phyloP scores from a whole-genome alignment of 2,888 invertebrate species.

The Isoperla grammatica region DNA sequence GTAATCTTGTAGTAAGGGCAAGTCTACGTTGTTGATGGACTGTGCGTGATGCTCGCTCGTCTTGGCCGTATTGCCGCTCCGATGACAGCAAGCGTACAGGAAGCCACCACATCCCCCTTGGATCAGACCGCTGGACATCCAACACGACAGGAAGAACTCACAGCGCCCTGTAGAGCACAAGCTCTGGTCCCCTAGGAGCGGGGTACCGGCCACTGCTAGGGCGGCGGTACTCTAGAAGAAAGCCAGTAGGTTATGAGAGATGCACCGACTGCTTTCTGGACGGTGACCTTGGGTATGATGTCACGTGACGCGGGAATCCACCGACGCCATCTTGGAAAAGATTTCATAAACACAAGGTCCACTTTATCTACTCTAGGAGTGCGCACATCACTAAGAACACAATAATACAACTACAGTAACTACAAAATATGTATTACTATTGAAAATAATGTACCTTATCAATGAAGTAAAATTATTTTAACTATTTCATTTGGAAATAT shows the following conservation, averaged over 20 bases:
- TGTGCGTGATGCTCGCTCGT: constrained; percentile 33
- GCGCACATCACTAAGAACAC: too few species aligned
- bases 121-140: constrained; percentile 82
- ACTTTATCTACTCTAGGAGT: too few species aligned
- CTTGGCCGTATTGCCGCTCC: constrained; percentile 42
- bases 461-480: too few species aligned
- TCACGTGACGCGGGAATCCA: too few species aligned
- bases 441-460: too few species aligned
- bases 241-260: not conserved
- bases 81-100: constrained; percentile 81
- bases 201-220: constrained; percentile 18
- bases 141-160: constrained; percentile 87
- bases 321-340: too few species aligned
- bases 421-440: too few species aligned
- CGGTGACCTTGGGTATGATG: too few species aligned
- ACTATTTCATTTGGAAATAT: too few species aligned
- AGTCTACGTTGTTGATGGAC: not conserved
- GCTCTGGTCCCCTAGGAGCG: constrained; percentile 33
- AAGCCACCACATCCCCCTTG: constrained; percentile 77
- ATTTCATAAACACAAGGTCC: too few species aligned
- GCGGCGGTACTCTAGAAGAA: constrained; percentile 4
- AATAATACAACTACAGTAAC: too few species aligned
- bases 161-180: constrained; percentile 70
- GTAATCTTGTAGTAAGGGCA: constrained; percentile 43
- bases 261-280: too few species aligned